Evolutionary conservation across 2,113 vertebrate species (phyloP).

Genomic region (Ciconia boyciana): DNA sequence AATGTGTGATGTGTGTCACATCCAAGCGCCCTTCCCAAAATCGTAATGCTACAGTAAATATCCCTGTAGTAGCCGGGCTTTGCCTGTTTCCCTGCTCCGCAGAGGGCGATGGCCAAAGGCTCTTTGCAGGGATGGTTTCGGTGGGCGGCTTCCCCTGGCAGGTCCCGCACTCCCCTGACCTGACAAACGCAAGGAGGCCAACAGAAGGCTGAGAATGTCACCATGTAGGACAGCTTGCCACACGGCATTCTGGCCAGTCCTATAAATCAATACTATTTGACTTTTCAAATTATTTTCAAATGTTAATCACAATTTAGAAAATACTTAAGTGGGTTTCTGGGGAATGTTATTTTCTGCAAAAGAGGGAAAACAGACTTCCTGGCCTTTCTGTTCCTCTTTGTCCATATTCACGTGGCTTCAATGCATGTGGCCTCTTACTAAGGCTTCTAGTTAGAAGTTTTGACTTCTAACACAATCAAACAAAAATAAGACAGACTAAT

Average conservation of each 20-base stretch:
- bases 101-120: background rate
- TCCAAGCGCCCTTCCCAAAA: background rate
- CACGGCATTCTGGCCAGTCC: background rate
- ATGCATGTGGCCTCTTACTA: background rate
- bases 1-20: background rate
- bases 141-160: background rate
- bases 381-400: background rate
- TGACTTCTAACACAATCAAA: background rate
- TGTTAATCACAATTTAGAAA: background rate
- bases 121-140: rapidly evolving
- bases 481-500: background rate
- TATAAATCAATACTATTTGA: background rate
- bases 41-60: background rate
- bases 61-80: background rate
- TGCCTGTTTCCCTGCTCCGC: background rate
- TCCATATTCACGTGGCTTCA: background rate
- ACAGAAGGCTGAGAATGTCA: background rate
- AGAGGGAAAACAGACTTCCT: background rate
- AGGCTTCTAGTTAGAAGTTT: no score
- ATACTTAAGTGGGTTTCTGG: background rate
- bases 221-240: background rate
- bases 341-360: background rate
- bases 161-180: background rate
- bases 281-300: background rate
- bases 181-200: background rate